These are phyloP conservation scores for Chrysodeixis includens DNA, from an alignment of 2,888 invertebrate species.

Conservation along the genomic window DNA sequence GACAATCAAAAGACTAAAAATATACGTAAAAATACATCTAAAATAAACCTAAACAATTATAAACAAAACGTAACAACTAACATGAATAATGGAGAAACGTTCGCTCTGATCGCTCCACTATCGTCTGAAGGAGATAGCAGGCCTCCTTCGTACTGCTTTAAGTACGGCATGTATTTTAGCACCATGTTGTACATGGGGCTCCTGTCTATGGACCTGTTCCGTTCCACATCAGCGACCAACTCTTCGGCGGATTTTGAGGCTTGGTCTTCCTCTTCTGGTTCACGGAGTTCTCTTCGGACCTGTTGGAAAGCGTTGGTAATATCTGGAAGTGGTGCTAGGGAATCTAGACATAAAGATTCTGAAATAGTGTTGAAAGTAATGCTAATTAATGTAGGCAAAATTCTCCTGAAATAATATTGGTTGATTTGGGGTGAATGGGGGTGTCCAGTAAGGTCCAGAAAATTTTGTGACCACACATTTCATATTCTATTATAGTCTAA, in stretches of 20 bases:
- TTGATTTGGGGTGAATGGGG: no score
- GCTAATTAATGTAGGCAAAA: no score
- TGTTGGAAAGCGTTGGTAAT: conserved; percentile 30
- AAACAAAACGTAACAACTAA: conserved; percentile 46
- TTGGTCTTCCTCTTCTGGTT: not conserved
- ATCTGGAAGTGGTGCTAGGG: no score
- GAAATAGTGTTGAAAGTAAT: no score
- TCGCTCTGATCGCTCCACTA: conserved; percentile 19
- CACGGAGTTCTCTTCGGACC: conserved; percentile 61
- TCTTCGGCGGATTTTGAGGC: conserved; percentile 18
- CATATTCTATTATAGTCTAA: no score
- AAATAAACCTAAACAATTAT: conserved; percentile 50
- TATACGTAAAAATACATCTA: conserved; percentile 47
- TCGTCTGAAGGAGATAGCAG: conserved; percentile 52
- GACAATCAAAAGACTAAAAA: conserved; percentile 46
- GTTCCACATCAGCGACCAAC: conserved; percentile 22
- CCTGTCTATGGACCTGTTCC: conserved; percentile 60
- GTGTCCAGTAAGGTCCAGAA: no score
- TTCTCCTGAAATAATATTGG: no score
- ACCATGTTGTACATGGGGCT: conserved; percentile 76
- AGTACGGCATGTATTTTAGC: conserved; percentile 75
- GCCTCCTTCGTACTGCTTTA: conserved; percentile 72
- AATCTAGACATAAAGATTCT: no score
- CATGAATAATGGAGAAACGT: conserved; percentile 20
- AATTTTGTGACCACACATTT: no score